Evolutionary conservation across 2,797 vertebrate genomes (phyloP).

Genomic region (Telmatherina bonti): DNA sequence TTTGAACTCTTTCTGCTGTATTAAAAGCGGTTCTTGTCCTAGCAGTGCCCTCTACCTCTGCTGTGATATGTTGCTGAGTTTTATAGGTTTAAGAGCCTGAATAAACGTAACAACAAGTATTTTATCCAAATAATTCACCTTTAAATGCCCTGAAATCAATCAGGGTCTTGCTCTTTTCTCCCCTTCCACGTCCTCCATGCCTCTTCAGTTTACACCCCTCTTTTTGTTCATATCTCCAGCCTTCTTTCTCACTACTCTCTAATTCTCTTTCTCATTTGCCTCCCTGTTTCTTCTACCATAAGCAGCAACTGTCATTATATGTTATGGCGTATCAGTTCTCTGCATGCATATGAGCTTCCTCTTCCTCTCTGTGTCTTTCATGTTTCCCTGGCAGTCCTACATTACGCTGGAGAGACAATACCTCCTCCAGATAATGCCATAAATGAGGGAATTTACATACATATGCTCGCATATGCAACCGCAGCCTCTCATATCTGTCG

Average conservation of each 20-base stretch:
- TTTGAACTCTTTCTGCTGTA: conserved; percentile 8
- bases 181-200: conserved; percentile 30
- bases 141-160: conserved; percentile 30
- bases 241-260: conserved; percentile 55
- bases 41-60: not conserved
- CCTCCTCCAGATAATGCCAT: conserved; percentile 87
- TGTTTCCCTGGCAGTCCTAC: conserved; percentile 77
- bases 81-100: conserved; percentile 11
- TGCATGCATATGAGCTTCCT: conserved; percentile 70
- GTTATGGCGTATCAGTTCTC: conserved; percentile 77
- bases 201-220: conserved; percentile 33
- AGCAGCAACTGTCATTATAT: conserved; percentile 79
- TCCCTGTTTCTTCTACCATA: conserved; percentile 69
- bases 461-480: conserved; percentile 74
- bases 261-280: conserved; percentile 70
- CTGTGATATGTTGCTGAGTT: conserved; percentile 3
- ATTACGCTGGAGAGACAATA: conserved; percentile 85
- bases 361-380: conserved; percentile 71
- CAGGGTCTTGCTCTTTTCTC: conserved; percentile 24
- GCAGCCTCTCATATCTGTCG: conserved; percentile 67
- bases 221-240: conserved; percentile 43
- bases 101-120: conserved; percentile 19
- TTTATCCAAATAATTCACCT: conserved; percentile 28
- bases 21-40: conserved; percentile 4
- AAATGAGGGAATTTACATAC: conserved; percentile 88